Conservation (phyloP, 2,113 vertebrate genomes). For the Hydropotes inermis region DNA sequence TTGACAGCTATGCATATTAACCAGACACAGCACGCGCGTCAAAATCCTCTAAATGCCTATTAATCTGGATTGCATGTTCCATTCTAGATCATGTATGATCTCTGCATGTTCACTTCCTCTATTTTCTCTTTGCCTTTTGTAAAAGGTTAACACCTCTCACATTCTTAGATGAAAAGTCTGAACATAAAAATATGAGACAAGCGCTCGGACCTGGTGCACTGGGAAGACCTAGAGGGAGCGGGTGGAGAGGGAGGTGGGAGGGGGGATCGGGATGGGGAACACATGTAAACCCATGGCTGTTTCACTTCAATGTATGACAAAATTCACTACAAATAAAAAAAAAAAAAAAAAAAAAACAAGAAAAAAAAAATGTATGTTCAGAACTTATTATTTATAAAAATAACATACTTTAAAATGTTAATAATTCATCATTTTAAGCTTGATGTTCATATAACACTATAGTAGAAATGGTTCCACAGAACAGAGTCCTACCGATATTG, state of each 20-base stretch:
- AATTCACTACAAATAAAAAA: no score
- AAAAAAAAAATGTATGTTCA: no score
- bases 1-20: not conserved
- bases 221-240: no score
- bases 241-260: no score
- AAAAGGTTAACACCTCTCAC: not conserved
- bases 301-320: no score
- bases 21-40: not conserved
- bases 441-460: not conserved
- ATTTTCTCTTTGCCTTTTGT: not conserved
- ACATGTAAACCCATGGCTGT: no score
- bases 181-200: not conserved
- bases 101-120: not conserved
- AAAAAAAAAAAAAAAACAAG: no score
- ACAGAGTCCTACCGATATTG: not conserved
- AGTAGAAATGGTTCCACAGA: not conserved
- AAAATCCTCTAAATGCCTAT: not conserved
- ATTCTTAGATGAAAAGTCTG: not conserved
- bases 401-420: not conserved
- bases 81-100: not conserved
- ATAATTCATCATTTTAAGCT: not conserved
- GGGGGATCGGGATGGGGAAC: no score
- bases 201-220: no score
- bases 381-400: not conserved
- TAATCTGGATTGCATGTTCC: not conserved